Evolutionary conservation across 2,797 vertebrate species (phyloP), one percentile per base, ranked within the genome.

Genomic region (Phylloscopus collybita): DNA sequence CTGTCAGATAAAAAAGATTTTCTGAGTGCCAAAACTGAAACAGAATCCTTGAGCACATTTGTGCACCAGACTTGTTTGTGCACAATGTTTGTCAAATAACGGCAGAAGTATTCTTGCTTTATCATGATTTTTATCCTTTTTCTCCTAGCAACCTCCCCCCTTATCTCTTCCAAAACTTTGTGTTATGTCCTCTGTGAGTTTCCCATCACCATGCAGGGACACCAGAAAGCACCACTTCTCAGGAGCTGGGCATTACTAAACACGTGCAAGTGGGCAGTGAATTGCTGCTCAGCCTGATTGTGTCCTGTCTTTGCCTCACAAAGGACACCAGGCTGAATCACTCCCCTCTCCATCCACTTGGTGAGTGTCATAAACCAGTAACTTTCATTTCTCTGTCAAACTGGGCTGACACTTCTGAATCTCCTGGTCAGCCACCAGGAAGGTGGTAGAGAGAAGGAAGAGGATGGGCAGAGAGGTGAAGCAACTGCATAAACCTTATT

Each of bases 1-100:
- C 64, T 94, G 78, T 49, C 56, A 92, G 78, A 88, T 80, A 92
- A 80, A 86, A 86, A 87, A 82, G 50, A 76, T 56, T 81, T 53
- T 30, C 45, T 51, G 32, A 70, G 26, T 57, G 67, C 71, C 87
- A 91, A 89, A 96, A 87, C 0, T 42, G 74, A 92, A 91, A 78
- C 16, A 76, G 49, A 29, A 93, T 87, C 36, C 51, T 45, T 50
- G 64, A 70, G 87, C 60, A 82, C 94, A 95, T 93, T 91, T 78
- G 92, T 49, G 23, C 67, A 89, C 49, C 60, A 91, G 89, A 80
- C 87, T 85, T 85, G 49, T 60, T 85, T 85, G 49, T 14, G 3
- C 18, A 73, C 16, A 53, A 23, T 47, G 22, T 85, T 89, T 86
- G 65, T 67, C 1, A 14, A 89, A 32, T 36, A 69, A 75, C 0